Evolutionary conservation across 2,113 vertebrate species (phyloP), one percentile per base, ranked within the genome.

Genomic region (Rostratula benghalensis): DNA sequence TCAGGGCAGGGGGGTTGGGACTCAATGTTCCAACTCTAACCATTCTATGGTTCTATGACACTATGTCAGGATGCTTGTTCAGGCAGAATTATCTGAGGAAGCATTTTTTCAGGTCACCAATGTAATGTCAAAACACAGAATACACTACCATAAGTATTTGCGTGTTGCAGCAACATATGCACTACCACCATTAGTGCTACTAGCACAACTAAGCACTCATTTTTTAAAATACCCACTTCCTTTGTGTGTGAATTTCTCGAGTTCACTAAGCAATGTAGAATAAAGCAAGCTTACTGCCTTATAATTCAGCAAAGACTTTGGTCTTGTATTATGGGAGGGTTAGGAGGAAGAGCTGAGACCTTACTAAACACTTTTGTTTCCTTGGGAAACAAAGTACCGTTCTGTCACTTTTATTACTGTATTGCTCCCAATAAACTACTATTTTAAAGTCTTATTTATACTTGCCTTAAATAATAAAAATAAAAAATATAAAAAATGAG

Each of bases 361-460:
- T 94, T 96, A 37, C 61, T 85, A 70, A 95, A 88, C 54, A 45
- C 19, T 90, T 90, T 39, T 83, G 70, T 24, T 85, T 53, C 39
- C 37, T 85, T 3, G 5, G 70, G 76, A 91, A 94, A 51, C 31
- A 81, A 74, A 86, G 59, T 37, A 77, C 41, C 59, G 67, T 83
- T 86, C 68, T 35, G 20, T 83, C 41, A 41, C 54, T 89, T 87
- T 70, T 81, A 92, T 33, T 81, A 83, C 12, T 35, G 60, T 89
- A 68, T 50, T 92, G 21, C 48, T 96, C 89, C 50, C 33, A 71
- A 71, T 22, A 91, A 75, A 63, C 20, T 46, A 74, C 70, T 54
- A 8, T 54, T 90, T 93, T 88, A 21, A 92, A 77, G 19, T 39
- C 43, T 45, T 82, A 91, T 43, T 82, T 43, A 54, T 37, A 70